Conservation (phyloP, 64 coral and sea anemone genomes). For the Actinia equina region DNA sequence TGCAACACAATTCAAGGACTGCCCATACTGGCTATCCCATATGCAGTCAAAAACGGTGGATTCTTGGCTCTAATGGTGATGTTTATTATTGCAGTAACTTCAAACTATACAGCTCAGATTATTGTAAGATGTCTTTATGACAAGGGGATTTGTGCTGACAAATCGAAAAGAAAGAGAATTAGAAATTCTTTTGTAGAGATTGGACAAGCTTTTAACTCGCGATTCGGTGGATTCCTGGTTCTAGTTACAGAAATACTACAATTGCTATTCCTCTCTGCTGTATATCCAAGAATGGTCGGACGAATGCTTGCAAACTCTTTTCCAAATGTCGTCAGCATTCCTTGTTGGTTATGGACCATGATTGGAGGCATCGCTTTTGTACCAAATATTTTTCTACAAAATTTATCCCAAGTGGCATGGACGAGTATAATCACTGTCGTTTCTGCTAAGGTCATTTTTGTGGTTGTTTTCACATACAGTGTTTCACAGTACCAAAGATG, state of each 20-base stretch:
- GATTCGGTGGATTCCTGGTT: slow-evolving; percentile 66
- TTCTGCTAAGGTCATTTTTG: slow-evolving; percentile 86
- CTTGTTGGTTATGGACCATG: slow-evolving; percentile 76
- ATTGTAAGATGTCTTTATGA: slow-evolving; percentile 86
- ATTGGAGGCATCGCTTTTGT: slow-evolving; percentile 70
- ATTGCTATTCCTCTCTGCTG: slow-evolving; percentile 66
- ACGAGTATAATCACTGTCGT: slow-evolving; percentile 90
- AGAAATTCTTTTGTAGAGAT: slow-evolving; percentile 79
- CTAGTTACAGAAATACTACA: slow-evolving; percentile 69
- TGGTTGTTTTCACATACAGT: slow-evolving; percentile 76
- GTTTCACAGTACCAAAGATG: slow-evolving; percentile 61
- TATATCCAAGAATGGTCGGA: slow-evolving; percentile 85
- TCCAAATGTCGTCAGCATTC: slow-evolving; percentile 23
- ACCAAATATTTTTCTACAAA: slow-evolving; percentile 88
- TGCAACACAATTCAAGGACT: slow-evolving; percentile 98
- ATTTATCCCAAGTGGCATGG: slow-evolving; percentile 97
- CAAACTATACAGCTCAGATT: slow-evolving; percentile 87
- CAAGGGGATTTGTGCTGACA: not conserved
- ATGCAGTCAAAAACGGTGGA: slow-evolving; percentile 77
- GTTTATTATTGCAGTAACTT: slow-evolving; percentile 59
- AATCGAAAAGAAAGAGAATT: slow-evolving; percentile 59
- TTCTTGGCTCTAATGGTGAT: slow-evolving; percentile 66
- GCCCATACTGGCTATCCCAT: slow-evolving; percentile 90
- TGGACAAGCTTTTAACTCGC: slow-evolving; percentile 61
- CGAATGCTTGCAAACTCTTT: slow-evolving; percentile 74